phyloP scores from a whole-genome alignment of 2,888 invertebrate genomes.

The Deilephila elpenor region DNA sequence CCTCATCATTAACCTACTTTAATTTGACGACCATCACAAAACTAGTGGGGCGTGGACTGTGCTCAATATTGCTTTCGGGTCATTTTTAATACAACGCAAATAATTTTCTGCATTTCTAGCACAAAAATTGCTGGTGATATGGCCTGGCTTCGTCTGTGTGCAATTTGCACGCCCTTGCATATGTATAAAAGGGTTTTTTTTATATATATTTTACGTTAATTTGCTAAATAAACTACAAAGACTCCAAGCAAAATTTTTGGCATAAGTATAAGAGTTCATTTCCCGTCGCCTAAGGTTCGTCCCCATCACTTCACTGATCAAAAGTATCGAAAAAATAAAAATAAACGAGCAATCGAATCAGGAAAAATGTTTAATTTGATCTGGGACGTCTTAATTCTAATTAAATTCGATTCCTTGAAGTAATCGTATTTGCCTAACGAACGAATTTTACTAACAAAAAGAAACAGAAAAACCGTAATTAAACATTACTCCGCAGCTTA shows the following conservation, averaged over 20 bases:
- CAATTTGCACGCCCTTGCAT: too few relatives aligned
- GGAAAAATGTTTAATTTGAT: constrained; percentile 15
- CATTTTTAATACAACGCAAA: neutral
- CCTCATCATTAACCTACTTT: constrained; percentile 25
- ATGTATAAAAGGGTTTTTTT: too few relatives aligned
- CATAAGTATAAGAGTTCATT: too few relatives aligned
- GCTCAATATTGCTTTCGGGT: neutral
- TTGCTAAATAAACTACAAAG: too few relatives aligned
- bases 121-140: neutral
- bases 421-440: constrained; percentile 18
- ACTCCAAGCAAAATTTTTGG: too few relatives aligned
- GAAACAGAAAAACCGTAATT: neutral
- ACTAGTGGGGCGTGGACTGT: neutral
- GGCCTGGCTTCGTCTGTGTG: too few relatives aligned
- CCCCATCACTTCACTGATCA: too few relatives aligned
- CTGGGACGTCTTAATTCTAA: constrained; percentile 4
- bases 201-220: too few relatives aligned
- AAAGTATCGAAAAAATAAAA: neutral
- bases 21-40: constrained; percentile 8
- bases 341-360: constrained; percentile 1
- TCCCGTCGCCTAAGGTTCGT: too few relatives aligned
- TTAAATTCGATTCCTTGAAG: constrained; percentile 3
- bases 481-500: neutral
- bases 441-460: neutral
- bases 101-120: neutral